These are phyloP conservation scores for Phalloptychus januarius DNA, from an alignment of 2,797 vertebrate species.

Conservation along the genomic window DNA sequence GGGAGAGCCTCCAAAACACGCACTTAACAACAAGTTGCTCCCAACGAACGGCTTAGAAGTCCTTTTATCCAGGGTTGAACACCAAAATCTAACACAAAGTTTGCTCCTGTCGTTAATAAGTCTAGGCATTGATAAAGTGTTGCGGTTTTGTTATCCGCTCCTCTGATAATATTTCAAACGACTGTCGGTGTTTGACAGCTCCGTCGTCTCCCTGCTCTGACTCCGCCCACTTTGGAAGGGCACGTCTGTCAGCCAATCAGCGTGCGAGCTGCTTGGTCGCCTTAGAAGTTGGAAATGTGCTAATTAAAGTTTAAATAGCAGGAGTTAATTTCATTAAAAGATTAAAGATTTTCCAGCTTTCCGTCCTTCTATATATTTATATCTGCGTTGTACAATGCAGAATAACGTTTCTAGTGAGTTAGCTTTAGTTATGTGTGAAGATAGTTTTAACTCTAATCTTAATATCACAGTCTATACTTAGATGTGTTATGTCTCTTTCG, in stretches of 20 bases:
- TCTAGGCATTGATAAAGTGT: slow-evolving; percentile 21
- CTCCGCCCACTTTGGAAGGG: slow-evolving; percentile 56
- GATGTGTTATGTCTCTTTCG: background rate
- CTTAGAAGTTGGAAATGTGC: background rate
- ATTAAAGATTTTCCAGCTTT: background rate
- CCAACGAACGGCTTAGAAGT: slow-evolving; percentile 18
- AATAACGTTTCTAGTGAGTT: background rate
- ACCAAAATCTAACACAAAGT: background rate
- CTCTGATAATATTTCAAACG: slow-evolving; percentile 52
- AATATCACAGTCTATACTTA: background rate
- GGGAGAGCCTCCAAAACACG: slow-evolving; percentile 13
- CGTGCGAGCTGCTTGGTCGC: accelerated
- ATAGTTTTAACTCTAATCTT: background rate
- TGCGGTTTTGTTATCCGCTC: slow-evolving; percentile 24
- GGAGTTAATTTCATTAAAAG: background rate
- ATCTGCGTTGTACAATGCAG: background rate
- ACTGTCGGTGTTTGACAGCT: slow-evolving; percentile 75
- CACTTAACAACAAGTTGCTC: slow-evolving; percentile 44
- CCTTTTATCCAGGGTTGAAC: background rate
- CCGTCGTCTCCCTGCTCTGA: slow-evolving; percentile 28
- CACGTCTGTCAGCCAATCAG: slow-evolving; percentile 22
- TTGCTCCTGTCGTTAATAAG: background rate
- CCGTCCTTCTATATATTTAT: background rate
- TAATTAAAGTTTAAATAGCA: background rate
- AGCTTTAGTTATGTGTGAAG: background rate